Conservation (phyloP, 2,113 vertebrate species). For the Pagrus major region DNA sequence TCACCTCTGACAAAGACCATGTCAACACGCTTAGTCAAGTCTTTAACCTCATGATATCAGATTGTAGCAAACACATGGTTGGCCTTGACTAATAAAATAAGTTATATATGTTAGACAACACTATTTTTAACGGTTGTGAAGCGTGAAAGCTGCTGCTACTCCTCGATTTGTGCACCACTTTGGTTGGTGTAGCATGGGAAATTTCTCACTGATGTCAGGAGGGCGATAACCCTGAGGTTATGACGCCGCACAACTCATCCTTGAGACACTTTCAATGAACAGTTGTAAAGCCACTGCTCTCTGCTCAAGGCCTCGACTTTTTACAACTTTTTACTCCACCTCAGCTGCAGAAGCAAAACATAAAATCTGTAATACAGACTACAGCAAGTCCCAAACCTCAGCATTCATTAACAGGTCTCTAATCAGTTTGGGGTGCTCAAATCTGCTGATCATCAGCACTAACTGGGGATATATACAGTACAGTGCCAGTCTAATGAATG, state of each 20-base stretch:
- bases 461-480: neutral
- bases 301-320: neutral
- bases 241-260: neutral
- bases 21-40: neutral
- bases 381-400: neutral
- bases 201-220: neutral
- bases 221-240: slow-evolving; percentile 9
- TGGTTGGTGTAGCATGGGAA: neutral
- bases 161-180: neutral
- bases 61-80: slow-evolving; percentile 5
- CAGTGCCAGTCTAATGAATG: neutral
- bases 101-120: neutral
- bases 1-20: neutral
- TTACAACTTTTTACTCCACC: neutral
- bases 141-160: neutral
- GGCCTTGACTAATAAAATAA: neutral
- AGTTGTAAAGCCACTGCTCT: slow-evolving; percentile 1
- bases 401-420: neutral
- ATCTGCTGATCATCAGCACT: slow-evolving; percentile 8
- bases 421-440: neutral
- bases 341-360: neutral
- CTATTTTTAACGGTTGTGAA: neutral
- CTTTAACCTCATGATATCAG: neutral
- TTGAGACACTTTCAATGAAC: neutral
- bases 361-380: neutral